Evolutionary conservation across 2,113 vertebrate genomes (phyloP).

Genomic region (Leucopsar rothschildi): DNA sequence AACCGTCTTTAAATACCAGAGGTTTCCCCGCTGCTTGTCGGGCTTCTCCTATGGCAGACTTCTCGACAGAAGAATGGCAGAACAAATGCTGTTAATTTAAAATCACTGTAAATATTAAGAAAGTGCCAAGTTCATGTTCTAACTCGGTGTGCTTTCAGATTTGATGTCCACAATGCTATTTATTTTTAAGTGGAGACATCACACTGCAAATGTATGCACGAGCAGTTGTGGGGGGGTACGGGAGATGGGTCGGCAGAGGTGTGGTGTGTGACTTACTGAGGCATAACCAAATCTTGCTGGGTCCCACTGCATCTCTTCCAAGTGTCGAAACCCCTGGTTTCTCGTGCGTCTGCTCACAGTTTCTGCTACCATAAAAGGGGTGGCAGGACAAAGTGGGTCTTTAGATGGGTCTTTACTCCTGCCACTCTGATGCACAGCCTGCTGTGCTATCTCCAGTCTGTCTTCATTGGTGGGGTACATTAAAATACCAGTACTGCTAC

Average conservation of each 20-base stretch:
- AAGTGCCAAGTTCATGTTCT: neutral
- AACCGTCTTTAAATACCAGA: neutral
- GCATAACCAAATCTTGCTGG: neutral
- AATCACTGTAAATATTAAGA: neutral
- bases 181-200: neutral
- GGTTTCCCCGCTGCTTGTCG: neutral
- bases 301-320: neutral
- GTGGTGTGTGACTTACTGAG: neutral
- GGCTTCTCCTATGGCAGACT: neutral
- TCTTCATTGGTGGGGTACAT: neutral
- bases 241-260: neutral
- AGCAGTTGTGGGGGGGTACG: neutral
- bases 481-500: neutral
- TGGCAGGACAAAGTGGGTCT: neutral
- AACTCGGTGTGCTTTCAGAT: neutral
- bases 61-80: neutral
- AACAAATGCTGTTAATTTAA: constrained; percentile 1
- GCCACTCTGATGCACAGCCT: neutral
- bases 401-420: neutral
- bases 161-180: neutral
- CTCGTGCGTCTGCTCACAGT: neutral
- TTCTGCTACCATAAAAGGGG: neutral
- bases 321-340: neutral
- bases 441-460: neutral
- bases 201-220: rapidly evolving